Evolutionary conservation across 2,888 invertebrate genomes (phyloP).

Genomic region (Cryptus viduatorius): DNA sequence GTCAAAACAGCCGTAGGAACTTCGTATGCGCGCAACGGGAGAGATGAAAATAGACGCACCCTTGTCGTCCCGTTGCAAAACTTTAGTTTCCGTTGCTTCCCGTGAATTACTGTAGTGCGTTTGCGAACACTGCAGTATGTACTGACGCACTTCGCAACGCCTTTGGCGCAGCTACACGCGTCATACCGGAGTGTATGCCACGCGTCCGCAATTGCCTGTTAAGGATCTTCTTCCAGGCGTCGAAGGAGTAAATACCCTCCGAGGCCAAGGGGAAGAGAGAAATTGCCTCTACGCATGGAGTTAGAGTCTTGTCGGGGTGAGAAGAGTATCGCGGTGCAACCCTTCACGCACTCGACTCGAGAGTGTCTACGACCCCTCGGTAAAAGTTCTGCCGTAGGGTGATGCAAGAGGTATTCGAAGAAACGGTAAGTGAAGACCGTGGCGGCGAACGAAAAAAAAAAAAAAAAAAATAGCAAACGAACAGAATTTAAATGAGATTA

Average conservation of each 20-base stretch:
- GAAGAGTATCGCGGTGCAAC: conserved; percentile 37
- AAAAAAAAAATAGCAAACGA: not conserved
- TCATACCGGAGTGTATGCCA: conserved; percentile 47
- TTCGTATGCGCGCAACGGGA: conserved; percentile 36
- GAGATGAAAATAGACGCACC: conserved; percentile 41
- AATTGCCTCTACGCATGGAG: conserved; percentile 37
- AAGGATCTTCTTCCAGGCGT: conserved; percentile 63
- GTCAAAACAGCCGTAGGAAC: conserved; percentile 49
- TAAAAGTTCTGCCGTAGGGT: conserved; percentile 59
- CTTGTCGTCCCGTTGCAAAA: not conserved
- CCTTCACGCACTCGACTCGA: conserved; percentile 67
- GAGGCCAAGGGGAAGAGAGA: conserved; percentile 30
- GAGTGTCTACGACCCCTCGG: conserved; percentile 69
- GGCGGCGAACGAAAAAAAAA: conserved; percentile 4
- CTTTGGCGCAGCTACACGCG: conserved; percentile 39
- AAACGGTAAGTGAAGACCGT: conserved; percentile 27
- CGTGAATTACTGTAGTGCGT: conserved; percentile 44
- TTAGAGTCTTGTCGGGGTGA: conserved; percentile 6
- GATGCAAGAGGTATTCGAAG: conserved; percentile 69
- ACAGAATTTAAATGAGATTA: not conserved
- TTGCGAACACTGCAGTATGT: conserved; percentile 45
- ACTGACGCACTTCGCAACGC: conserved; percentile 51
- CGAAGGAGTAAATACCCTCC: conserved; percentile 63
- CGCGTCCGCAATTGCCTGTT: conserved; percentile 63
- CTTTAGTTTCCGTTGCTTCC: conserved; percentile 15